Evolutionary conservation across 2,113 vertebrate genomes (phyloP), one percentile per base, ranked within the genome.

Genomic region (Genyomyrus donnyi): DNA sequence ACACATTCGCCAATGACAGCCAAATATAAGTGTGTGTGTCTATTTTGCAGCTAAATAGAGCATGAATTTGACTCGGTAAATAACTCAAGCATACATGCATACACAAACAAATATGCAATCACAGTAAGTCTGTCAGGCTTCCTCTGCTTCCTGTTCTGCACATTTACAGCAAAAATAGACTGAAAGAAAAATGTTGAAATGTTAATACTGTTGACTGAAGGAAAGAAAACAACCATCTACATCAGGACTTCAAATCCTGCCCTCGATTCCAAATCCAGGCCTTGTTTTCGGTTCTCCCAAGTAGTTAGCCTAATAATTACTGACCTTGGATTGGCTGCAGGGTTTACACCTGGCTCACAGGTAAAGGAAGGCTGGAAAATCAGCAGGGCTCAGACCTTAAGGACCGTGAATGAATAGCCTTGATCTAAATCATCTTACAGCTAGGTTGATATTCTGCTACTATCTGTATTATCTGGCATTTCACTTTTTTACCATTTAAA

Each of bases 31-130:
- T 74, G 42, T 39, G 45, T 70, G 42, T 21, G 46, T 62, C 53
- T 49, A 87, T 87, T 87, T 52, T 87, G 83, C 45, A 13, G 58
- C 13, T 88, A 88, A 88, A 48, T 74, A 74, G 56, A 88, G 88
- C 56, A 74, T 88, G 45, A 70, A 88, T 10, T 46, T 11, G 17
- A 45, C 17, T 50, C 9, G 24, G 35, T 31, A 74, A 88, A 88
- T 49, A 88, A 88, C 58, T 19, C 62, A 50, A 66, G 89, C 89
- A 90, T 19, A 35, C 19, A 50, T 50, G n/a, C 35, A 62, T 27
- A 88, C 24, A 58, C 19, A 88, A 50, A 88, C 45, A 42, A 74
- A 88, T 42, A 53, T 56, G 48, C 10, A 89, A 15, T 35, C 88
- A 88, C 5, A 19, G 24, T 35, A 15, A 53, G 45, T 27, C 35